phyloP scores from a whole-genome alignment of 1,140 invertebrate species.

The Drosophila subobscura region DNA sequence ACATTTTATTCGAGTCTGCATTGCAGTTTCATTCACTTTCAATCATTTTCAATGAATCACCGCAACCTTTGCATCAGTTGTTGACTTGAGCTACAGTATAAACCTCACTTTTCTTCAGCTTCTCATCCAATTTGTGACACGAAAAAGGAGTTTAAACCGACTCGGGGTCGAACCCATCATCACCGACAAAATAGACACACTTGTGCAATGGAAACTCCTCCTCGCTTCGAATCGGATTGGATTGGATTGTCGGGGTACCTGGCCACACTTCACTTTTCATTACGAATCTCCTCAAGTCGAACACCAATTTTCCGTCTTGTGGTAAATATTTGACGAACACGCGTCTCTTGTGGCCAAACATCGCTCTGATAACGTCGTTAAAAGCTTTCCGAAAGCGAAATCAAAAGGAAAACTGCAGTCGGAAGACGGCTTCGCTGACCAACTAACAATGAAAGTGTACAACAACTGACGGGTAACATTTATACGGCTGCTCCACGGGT shows the following conservation, averaged over 20 bases:
- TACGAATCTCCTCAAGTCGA: conserved; percentile 56
- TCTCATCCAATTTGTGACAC: conserved; percentile 13
- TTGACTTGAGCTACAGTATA: conserved; percentile 2
- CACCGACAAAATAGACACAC: conserved; percentile 63
- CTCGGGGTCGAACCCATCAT: conserved; percentile 25
- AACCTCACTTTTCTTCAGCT: conserved; percentile 20
- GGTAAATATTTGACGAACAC: conserved; percentile 68
- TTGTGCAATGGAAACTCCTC: conserved; percentile 59
- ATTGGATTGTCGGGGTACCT: background rate
- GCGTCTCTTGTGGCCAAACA: conserved; percentile 52
- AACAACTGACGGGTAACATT: conserved; percentile 61
- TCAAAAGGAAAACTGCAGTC: conserved; percentile 38
- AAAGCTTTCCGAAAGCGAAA: conserved; percentile 64
- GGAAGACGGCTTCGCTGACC: conserved; percentile 22
- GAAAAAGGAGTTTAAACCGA: conserved; percentile 13
- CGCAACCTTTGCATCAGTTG: background rate
- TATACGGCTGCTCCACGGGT: conserved; percentile 70
- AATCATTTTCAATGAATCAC: no score
- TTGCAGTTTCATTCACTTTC: no score
- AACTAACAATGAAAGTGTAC: conserved; percentile 61
- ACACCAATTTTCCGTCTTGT: conserved; percentile 34
- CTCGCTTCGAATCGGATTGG: background rate
- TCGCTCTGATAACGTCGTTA: conserved; percentile 77
- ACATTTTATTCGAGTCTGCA: no score
- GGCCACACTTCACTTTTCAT: conserved; percentile 79